Percentiles rank a stretch among this genome's conserved stretches.
phyloP scores from a whole-genome alignment of 2,888 invertebrate genomes.

The Drosophila prostipennis region DNA sequence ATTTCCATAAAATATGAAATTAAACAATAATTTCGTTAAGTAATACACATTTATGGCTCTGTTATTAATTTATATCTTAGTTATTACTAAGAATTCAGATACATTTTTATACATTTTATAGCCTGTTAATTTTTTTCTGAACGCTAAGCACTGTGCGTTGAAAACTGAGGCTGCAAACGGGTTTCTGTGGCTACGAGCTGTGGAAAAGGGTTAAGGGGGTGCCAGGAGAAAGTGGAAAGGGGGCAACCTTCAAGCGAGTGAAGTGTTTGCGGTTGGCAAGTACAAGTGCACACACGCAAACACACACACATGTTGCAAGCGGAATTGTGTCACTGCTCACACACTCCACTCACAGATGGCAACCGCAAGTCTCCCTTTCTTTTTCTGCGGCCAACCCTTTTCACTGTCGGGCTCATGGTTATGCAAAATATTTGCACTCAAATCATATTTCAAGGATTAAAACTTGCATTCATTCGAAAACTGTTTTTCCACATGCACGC shows the following conservation, averaged over 20 bases:
- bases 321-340: conserved; percentile 48
- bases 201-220: neutral
- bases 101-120: too few species aligned
- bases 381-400: conserved; percentile 36
- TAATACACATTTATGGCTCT: too few species aligned
- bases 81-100: too few species aligned
- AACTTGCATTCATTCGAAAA: conserved; percentile 78
- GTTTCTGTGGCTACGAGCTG: neutral
- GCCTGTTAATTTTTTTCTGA: neutral
- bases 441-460: conserved; percentile 80
- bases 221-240: neutral
- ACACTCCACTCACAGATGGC: conserved; percentile 24
- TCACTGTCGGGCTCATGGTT: conserved; percentile 72
- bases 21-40: too few species aligned
- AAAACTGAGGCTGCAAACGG: conserved; percentile 1
- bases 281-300: conserved; percentile 64
- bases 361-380: conserved; percentile 27
- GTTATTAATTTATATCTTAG: too few species aligned
- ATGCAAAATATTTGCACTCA: conserved; percentile 80
- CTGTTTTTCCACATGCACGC: conserved; percentile 76
- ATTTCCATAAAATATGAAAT: too few species aligned
- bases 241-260: conserved; percentile 71
- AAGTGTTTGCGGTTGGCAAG: conserved; percentile 80
- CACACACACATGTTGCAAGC: conserved; percentile 35
- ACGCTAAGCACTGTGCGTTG: conserved; percentile 10